A percentile compares a stretch with the other conserved stretches of the same genome.
These are phyloP conservation scores for Oreochromis spilurus DNA, from an alignment of 2,113 vertebrate species.

Conservation along the genomic window DNA sequence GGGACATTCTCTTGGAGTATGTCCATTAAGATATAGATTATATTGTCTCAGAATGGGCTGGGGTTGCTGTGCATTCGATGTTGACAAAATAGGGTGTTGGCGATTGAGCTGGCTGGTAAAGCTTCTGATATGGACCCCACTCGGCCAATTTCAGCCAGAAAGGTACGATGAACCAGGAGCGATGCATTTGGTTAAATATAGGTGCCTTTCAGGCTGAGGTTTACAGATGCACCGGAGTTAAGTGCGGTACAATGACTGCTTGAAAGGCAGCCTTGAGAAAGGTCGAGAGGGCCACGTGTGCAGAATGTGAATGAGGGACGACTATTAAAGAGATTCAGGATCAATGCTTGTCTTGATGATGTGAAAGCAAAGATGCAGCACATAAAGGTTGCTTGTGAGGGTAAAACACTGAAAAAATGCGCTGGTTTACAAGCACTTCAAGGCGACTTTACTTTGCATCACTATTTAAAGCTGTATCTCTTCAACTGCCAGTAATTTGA, in stretches of 20 bases:
- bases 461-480: background rate
- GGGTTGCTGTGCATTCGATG: background rate
- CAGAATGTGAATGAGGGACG: conserved; percentile 44
- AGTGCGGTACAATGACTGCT: conserved; percentile 33
- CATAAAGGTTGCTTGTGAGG: conserved; percentile 13
- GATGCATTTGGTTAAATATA: conserved; percentile 24
- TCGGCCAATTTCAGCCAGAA: conserved; percentile 21
- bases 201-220: conserved; percentile 27
- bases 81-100: conserved; percentile 5
- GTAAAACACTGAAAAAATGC: background rate
- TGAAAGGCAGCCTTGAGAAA: conserved; percentile 48
- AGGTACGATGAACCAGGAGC: background rate
- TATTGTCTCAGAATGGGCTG: conserved; percentile 28
- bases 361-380: background rate
- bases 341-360: conserved; percentile 33
- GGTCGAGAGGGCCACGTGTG: conserved; percentile 25
- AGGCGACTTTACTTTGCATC: background rate
- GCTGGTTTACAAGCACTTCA: background rate
- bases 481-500: conserved; percentile 7
- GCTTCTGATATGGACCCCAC: conserved; percentile 12
- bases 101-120: background rate
- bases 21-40: conserved; percentile 57
- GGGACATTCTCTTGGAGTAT: conserved; percentile 14
- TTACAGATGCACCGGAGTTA: conserved; percentile 20
- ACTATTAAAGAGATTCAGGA: conserved; percentile 37